Base-by-base conservation (phyloP, 2,113 vertebrate genomes). In the Pseudolaguvia tuberculata region DNA sequence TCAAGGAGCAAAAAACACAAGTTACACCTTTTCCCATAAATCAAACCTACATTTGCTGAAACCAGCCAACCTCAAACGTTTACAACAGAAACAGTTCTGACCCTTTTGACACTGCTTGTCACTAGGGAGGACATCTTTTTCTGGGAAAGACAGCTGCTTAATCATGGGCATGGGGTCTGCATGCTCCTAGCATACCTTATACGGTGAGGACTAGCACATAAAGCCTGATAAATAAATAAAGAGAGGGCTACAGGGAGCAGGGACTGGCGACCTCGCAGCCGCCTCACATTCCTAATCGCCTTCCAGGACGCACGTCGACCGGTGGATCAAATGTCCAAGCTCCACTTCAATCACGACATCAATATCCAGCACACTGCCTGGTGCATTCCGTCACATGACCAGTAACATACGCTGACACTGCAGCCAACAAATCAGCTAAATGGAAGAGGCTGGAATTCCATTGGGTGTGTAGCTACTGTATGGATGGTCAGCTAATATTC, bases 211-310 rank as follows among this genome's bases (percentile, higher is more conserved):
- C 68, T 51, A 62, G 66, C 48, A 58, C 79, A 79, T 81, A 74
- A 84, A 88, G 78, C 66, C 78, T 82, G 80, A 79, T 89, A 81
- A 90, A 90, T 91, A 90, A 91, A 89, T 88, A 86, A 90, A 84
- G 78, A 87, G 51, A 84, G 82, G 83, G 85, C 80, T 39, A 81
- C 82, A 83, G 84, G 79, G 82, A 69, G 81, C 82, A 84, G 84
- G 82, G 81, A 67, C 85, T n/a, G 68, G 62, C 77, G 85, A 82
- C 82, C 85, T 84, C 48, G 73, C 83, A 80, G 77, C 80, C 78
- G 56, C 68, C 74, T 87, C 84, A 87, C 87, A 87, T 89, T 85
- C 86, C 82, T 85, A 63, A 89, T 84, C 84, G 84, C 83, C 83
- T 82, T 85, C 78, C 18, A 86, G 86, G 85, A 87, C 73, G 79